Evolutionary conservation across 2,797 vertebrate species (phyloP), one percentile per base, ranked within the genome.

Genomic region (Danio kyathit): DNA sequence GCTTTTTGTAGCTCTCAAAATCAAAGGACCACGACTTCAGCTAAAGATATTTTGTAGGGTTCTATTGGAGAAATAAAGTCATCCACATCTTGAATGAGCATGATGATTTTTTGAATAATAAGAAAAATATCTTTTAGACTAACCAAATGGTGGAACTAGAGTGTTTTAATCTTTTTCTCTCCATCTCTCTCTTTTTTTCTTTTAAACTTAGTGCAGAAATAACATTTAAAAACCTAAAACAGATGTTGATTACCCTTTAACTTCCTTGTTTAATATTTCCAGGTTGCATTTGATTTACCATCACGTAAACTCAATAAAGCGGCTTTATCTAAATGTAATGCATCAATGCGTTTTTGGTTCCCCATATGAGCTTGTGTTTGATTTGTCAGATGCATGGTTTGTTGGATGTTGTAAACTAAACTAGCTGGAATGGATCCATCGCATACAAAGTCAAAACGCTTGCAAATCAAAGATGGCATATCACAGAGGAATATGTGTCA

Each of bases 391-490:
- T 41, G 38, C 29, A 41, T 71, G 16, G 16, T 29, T 49, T 41
- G 38, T 51, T 54, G 67, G 21, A 41, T 54, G 38, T 41, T 71
- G 67, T 71, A 54, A 54, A 71, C 29, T 29, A 29, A 29, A 29
- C 49, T 5, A 19, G 38, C 13, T 56, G 51, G 49, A 6, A 56
- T 41, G 38, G 11, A 13, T 54, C 16, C 67, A 70, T 52, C 19
- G 52, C 1, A 10, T 67, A 29, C 16, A 49, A 21, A 52, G 29
- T 29, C 67, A n/a, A 70, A 52, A 40, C 9, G 6, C 48, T 69
- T 51, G 21, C 49, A 38, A 69, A 69, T 69, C 3, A 38, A 51
- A 52, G 1, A 11, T 52, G 48, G 21, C 48, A 51, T 69, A 51
- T 38, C 6, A 44, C 14, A 40, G 21, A 51, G 48, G 5, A 38